phyloP scores from a whole-genome alignment of 2,797 vertebrate genomes.

The Sternarchorhynchus goeldii region DNA sequence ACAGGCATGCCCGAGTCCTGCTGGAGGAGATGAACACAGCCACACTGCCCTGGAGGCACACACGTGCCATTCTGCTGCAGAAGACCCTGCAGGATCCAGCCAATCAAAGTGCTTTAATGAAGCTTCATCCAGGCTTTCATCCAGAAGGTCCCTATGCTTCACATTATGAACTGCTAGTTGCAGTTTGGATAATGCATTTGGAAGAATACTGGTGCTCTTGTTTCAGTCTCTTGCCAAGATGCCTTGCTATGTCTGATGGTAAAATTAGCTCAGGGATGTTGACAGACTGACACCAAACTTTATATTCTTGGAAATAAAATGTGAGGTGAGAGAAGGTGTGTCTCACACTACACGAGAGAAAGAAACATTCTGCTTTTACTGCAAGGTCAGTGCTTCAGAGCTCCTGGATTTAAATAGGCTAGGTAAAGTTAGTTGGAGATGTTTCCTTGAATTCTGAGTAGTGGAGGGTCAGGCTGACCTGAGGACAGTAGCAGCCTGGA shows the following conservation, averaged over 20 bases:
- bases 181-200: not conserved
- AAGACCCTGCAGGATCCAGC: constrained; percentile 70
- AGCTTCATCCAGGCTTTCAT: not conserved
- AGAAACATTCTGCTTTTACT: not conserved
- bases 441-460: not conserved
- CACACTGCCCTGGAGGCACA: constrained; percentile 74
- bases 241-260: not conserved
- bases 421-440: not conserved
- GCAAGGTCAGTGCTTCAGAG: not conserved
- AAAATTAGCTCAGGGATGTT: constrained; percentile 27
- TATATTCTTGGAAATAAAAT: constrained; percentile 12
- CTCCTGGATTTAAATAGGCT: not conserved
- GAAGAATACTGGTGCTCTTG: not conserved
- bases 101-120: not conserved
- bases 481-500: constrained; percentile 87
- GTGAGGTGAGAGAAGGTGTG: constrained; percentile 1
- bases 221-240: constrained; percentile 7
- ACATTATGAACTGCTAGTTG: not conserved
- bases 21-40: constrained; percentile 73
- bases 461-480: constrained; percentile 68
- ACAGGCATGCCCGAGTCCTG: constrained; percentile 58
- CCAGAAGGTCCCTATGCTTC: not conserved
- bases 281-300: constrained; percentile 21
- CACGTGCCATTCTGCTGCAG: constrained; percentile 82
- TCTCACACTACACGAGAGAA: not conserved